Base-by-base conservation (phyloP, 2,888 invertebrate species). In the Andricus curvator region DNA sequence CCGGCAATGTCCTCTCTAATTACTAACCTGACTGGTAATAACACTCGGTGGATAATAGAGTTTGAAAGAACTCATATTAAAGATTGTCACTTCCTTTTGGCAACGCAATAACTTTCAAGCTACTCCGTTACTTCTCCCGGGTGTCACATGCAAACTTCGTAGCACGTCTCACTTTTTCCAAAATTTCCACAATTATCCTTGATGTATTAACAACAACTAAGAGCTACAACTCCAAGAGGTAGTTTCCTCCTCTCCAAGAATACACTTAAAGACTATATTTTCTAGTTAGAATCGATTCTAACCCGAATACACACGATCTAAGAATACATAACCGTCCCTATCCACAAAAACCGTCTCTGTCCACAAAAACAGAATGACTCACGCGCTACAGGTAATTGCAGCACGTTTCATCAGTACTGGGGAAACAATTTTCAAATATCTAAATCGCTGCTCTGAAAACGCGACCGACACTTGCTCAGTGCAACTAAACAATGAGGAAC, bases 31-130 rank as follows among this genome's bases (percentile, higher is more conserved):
- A 56, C 56, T 74, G 56, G 74, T 56, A 74, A 74, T 51, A 74
- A 74, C n/a, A 74, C 74, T 74, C 51, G 74, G 74, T 74, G 74
- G 74, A 29, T 56, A 74, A 56, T 74, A 74, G 74, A 74, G 56
- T 74, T 74, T 51, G 33, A 56, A 74, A 74, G 51, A 74, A 15
- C 74, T 74, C 74, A 74, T 74, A 51, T 33, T 74, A 74, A 74
- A 56, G 20, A 74, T 5, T 74, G 74, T 74, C 74, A 74, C 74
- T 51, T 74, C 51, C 33, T 33, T 70, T 29, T 74, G n/a, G 51
- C 20, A 33, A 20, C 4, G 41, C 37, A 67, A 67, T 33, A 51
- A 74, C 37, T 74, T 37, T 11, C 33, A 11, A 56, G 11, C 74
- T 74, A 74, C 74, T 74, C 56, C 51, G 51, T 74, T 67, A 67